These are phyloP conservation scores for Blastomussa wellsi DNA, from an alignment of 92 coral and sea anemone species.

Conservation along the genomic window DNA sequence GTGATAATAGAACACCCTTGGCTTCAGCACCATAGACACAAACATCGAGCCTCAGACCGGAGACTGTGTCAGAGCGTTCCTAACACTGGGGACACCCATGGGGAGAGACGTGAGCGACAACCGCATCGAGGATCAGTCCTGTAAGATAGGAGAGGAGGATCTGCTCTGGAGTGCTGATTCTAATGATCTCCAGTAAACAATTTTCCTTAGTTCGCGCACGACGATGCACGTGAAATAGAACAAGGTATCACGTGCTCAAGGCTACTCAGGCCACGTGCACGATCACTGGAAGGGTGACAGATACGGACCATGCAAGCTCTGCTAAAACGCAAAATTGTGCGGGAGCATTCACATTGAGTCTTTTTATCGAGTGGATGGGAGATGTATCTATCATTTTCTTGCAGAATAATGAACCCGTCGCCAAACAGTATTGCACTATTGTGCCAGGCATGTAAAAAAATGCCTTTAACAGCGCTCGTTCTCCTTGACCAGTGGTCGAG, in stretches of 20 bases:
- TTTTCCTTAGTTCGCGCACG: neutral
- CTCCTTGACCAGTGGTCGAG: neutral
- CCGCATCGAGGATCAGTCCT: constrained; percentile 20
- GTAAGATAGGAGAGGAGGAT: neutral
- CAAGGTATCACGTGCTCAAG: neutral
- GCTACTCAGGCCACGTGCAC: constrained; percentile 8
- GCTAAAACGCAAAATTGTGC: neutral
- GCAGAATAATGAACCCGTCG: neutral
- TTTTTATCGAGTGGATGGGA: neutral
- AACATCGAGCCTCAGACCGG: constrained; percentile 31
- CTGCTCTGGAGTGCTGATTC: neutral
- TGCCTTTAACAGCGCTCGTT: neutral
- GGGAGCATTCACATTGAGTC: neutral
- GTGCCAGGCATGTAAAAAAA: neutral
- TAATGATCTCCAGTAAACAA: neutral
- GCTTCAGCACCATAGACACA: constrained; percentile 56
- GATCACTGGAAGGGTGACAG: neutral
- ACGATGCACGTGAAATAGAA: neutral
- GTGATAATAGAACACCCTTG: constrained; percentile 87
- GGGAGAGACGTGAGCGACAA: constrained; percentile 4
- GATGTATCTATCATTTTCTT: neutral
- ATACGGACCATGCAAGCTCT: neutral
- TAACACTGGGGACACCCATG: constrained; percentile 4
- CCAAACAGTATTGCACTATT: neutral
- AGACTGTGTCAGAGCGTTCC: constrained; percentile 43